These are phyloP conservation scores for Ptilonorhynchus violaceus DNA, from an alignment of 2,113 vertebrate species.

Conservation along the genomic window DNA sequence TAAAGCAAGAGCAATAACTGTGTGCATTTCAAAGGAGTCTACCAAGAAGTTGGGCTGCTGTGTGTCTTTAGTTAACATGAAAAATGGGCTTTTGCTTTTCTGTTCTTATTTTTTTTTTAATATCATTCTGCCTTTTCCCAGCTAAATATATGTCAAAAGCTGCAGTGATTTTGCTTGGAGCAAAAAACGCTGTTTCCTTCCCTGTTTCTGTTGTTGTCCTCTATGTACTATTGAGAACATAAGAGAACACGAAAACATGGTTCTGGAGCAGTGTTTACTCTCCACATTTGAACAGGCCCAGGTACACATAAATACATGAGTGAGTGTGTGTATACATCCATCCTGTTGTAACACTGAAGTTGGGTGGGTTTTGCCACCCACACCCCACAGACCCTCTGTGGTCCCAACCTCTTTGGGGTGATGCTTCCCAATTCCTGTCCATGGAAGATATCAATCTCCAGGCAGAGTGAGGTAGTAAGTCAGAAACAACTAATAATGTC, in stretches of 20 bases:
- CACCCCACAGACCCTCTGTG: neutral
- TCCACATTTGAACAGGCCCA: neutral
- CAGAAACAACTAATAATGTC: neutral
- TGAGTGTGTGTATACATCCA: fast-evolving
- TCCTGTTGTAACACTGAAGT: fast-evolving
- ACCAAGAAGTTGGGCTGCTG: neutral
- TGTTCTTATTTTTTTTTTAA: neutral
- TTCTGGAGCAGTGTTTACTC: neutral
- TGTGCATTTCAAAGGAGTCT: neutral
- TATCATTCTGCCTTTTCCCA: neutral
- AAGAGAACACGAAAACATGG: neutral
- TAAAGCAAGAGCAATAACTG: neutral
- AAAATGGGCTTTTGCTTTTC: neutral
- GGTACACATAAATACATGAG: neutral
- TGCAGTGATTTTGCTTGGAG: neutral
- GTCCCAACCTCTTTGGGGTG: neutral
- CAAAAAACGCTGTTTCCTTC: neutral
- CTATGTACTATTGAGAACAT: neutral
- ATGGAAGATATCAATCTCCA: neutral
- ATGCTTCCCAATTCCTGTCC: neutral
- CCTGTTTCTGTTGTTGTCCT: neutral
- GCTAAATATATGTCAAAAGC: neutral
- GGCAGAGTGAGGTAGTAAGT: neutral
- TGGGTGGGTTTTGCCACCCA: neutral
- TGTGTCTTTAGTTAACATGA: conserved; percentile 17